Evolutionary conservation across 2,797 vertebrate genomes (phyloP), one percentile per base, ranked within the genome.

Genomic region (Luscinia luscinia): DNA sequence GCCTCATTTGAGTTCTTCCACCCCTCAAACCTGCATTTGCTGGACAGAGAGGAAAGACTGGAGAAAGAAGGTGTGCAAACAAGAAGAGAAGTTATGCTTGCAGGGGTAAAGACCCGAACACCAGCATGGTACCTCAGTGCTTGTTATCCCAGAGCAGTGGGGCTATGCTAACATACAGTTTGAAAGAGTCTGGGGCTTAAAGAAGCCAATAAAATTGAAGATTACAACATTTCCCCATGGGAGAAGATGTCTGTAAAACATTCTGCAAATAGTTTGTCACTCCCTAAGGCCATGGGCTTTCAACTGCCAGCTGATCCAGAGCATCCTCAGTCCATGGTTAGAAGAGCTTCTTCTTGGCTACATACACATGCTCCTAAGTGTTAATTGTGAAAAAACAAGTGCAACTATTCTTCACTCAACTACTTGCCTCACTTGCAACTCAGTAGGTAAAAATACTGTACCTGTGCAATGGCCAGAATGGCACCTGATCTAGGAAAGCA

Each of bases 41-140:
- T 51, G 18, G 15, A 26, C 18, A 63, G 26, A 45, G 58, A 87
- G 23, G 32, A 82, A 75, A 64, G 68, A 11, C 6, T 74, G 51
- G 48, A 84, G 57, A 32, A 30, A 89, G 16, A 9, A 45, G 16
- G 10, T 16, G 2, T 15, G 23, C 0, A 1, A 69, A 73, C 1
- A 8, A 54, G 41, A 5, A 23, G 30, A 79, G 46, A 17, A 51
- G 30, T 32, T 64, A 15, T 32, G 15, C 27, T 54, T 63, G 26
- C 15, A 10, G 15, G 12, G 57, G 5, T 54, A 51, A 80, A 80
- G 34, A 61, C 27, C 34, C 32, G 41, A 63, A 16, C 3, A 30
- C 3, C 26, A 4, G 0, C 32, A 30, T 6, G 30, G 28, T 57
- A 32, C 13, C 63, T 30, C 26, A 45, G 46, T 0, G 0, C 9